Conservation (phyloP, 2,888 invertebrate species). For the Hermodice carunculata region DNA sequence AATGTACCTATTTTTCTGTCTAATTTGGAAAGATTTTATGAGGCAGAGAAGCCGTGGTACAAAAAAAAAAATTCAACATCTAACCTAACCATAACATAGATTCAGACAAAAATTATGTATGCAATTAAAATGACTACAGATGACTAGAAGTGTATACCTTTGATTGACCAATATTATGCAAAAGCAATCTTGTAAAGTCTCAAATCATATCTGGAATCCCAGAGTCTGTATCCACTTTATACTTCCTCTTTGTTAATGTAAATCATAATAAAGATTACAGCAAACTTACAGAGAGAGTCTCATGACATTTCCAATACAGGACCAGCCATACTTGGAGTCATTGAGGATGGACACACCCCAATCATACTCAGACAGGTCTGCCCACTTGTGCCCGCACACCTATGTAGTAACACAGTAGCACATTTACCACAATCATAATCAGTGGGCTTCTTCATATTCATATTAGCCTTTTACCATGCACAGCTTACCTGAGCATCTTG, state of each 20-base stretch:
- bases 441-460: background rate
- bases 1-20: too few species aligned
- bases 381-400: slow-evolving; percentile 74
- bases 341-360: slow-evolving; percentile 72
- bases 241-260: too few species aligned
- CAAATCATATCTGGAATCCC: too few species aligned
- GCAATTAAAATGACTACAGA: background rate
- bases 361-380: slow-evolving; percentile 71
- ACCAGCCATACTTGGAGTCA: slow-evolving; percentile 72
- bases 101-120: background rate
- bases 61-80: background rate
- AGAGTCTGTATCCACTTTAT: too few species aligned
- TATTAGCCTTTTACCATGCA: too few species aligned
- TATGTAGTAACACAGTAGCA: slow-evolving; percentile 32
- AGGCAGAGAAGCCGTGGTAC: too few species aligned
- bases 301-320: slow-evolving; percentile 68
- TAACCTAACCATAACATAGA: background rate
- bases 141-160: too few species aligned
- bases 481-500: too few species aligned
- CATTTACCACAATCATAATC: background rate
- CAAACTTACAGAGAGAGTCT: slow-evolving; percentile 68
- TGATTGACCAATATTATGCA: too few species aligned
- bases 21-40: too few species aligned
- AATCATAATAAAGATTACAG: too few species aligned
- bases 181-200: too few species aligned